Conservation (phyloP, 2,888 invertebrate genomes). For the Frankliniella intonsa region DNA sequence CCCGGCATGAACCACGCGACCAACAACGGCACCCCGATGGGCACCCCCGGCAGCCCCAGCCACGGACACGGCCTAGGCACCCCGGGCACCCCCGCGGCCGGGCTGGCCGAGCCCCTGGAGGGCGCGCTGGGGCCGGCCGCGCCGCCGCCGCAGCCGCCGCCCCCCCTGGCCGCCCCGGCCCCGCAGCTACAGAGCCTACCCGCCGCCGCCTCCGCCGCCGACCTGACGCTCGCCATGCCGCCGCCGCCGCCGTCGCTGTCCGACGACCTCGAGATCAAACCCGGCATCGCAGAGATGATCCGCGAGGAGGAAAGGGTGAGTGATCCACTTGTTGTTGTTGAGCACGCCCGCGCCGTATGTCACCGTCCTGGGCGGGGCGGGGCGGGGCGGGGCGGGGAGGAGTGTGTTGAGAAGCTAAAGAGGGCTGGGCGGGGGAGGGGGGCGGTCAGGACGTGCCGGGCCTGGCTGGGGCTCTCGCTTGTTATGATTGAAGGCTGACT, state of each 20-base stretch:
- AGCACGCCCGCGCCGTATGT: not conserved
- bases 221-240: slow-evolving; percentile 37
- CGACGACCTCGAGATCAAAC: slow-evolving; percentile 87
- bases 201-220: slow-evolving; percentile 41
- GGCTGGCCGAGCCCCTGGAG: slow-evolving; percentile 36
- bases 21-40: slow-evolving; percentile 37
- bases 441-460: not conserved
- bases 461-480: slow-evolving; percentile 1
- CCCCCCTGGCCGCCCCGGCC: slow-evolving; percentile 44
- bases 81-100: slow-evolving; percentile 42
- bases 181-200: slow-evolving; percentile 44
- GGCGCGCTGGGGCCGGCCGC: slow-evolving; percentile 42
- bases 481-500: slow-evolving; percentile 26
- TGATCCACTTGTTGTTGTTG: slow-evolving; percentile 41
- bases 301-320: slow-evolving; percentile 94
- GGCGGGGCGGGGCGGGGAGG: not conserved
- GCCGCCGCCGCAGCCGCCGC: slow-evolving; percentile 40
- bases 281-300: slow-evolving; percentile 94
- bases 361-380: not conserved
- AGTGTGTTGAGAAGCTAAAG: not conserved
- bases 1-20: slow-evolving; percentile 37
- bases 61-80: slow-evolving; percentile 44
- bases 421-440: not conserved
- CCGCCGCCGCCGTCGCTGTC: slow-evolving; percentile 42
- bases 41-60: slow-evolving; percentile 44